Evolutionary conservation across 2,888 invertebrate genomes (phyloP).

Genomic region (Apamea monoglypha): DNA sequence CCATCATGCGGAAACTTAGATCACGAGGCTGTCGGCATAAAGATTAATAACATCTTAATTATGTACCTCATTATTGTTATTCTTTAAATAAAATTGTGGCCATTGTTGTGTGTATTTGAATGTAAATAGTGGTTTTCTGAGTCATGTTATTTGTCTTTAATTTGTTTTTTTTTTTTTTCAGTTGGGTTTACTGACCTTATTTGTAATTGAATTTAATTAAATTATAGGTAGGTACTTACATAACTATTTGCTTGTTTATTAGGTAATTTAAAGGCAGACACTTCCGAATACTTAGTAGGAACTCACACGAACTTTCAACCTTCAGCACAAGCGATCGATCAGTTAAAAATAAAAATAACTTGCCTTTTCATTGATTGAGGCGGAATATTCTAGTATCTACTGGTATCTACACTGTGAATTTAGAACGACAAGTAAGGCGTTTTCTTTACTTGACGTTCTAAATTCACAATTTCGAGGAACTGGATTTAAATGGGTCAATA

Average conservation of each 20-base stretch:
- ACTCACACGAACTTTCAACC: conserved; percentile 41
- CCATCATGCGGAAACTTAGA: conserved; percentile 78
- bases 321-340: conserved; percentile 49
- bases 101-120: conserved; percentile 43
- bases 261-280: conserved; percentile 8
- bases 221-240: conserved; percentile 11
- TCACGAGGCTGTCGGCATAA: conserved; percentile 48
- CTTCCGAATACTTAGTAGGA: conserved; percentile 17
- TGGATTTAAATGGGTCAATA: conserved; percentile 51
- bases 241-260: conserved; percentile 26
- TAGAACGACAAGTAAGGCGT: no score
- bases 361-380: conserved; percentile 48
- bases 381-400: conserved; percentile 53
- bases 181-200: conserved; percentile 16
- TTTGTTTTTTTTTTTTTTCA: conserved; percentile 6
- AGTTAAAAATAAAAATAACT: conserved; percentile 51
- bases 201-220: conserved; percentile 17
- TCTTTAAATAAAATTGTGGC: conserved; percentile 13
- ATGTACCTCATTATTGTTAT: conserved; percentile 32
- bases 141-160: conserved; percentile 12
- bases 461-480: conserved; percentile 45
- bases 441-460: conserved; percentile 24
- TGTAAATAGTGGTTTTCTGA: conserved; percentile 34
- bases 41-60: conserved; percentile 53
- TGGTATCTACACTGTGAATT: not conserved